Conservation (phyloP, 64 coral and sea anemone genomes). For the Orbicella faveolata region DNA sequence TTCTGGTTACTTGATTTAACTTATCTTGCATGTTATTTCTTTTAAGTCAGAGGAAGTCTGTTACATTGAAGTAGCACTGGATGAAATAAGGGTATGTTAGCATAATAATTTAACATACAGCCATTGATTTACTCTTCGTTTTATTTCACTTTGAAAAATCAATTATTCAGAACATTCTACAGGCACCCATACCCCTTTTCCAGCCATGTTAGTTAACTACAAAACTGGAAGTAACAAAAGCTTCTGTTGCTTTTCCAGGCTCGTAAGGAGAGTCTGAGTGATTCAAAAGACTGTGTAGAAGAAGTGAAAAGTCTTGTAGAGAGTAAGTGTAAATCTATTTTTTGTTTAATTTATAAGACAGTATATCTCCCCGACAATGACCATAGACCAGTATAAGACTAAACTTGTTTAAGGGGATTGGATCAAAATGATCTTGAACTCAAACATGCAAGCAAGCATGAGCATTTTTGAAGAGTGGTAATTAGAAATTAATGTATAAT, state of each 20-base stretch:
- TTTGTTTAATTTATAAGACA: not conserved
- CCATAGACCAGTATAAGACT: too few relatives aligned
- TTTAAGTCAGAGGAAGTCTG: constrained; percentile 39
- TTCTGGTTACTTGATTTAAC: not conserved
- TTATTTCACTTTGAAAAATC: not conserved
- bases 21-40: not conserved
- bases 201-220: not conserved
- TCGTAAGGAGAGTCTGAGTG: constrained; percentile 22
- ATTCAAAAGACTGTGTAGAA: constrained; percentile 5
- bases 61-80: constrained; percentile 56
- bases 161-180: not conserved
- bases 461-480: too few relatives aligned
- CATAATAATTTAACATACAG: not conserved
- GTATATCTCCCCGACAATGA: too few relatives aligned
- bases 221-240: not conserved
- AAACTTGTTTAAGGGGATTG: too few relatives aligned
- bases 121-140: not conserved
- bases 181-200: not conserved
- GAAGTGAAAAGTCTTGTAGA: constrained; percentile 49
- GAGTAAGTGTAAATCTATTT: not conserved
- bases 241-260: not conserved
- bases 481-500: too few relatives aligned
- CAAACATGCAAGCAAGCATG: too few relatives aligned
- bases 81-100: constrained; percentile 42
- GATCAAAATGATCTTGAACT: too few relatives aligned